Evolutionary conservation across 23 tunicate genomes (phyloP), one percentile per base, ranked within the genome.

Genomic region (Phallusia fumigata): DNA sequence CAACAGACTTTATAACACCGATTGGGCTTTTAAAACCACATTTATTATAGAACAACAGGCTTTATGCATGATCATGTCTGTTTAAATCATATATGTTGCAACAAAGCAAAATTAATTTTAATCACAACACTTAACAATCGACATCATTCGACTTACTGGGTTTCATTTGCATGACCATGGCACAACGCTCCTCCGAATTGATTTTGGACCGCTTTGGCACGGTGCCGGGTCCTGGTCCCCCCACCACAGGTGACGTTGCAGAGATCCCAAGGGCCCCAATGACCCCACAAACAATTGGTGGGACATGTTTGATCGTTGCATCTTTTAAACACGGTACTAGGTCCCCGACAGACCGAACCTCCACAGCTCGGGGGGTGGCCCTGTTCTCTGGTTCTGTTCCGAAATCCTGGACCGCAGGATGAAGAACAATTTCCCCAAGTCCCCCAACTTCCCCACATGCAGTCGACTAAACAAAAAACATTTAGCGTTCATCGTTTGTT

Each of bases 261-360:
- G 1, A 1, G 28, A 13, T 58, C 69, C 69, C 69, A 58, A 5
- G 26, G 28, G 69, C 69, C 16, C 69, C 69, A 58, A 40, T 40
- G 47, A 40, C 47, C 47, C 47, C 47, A 40, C 3, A 24, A 2
- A 13, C 69, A 58, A 21, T 21, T 5, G 8, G 13, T 24, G 28
- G 69, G 69, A 24, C 69, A 58, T 22, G 15, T 8, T 16, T 58
- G 11, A 1, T 1, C 28, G 69, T 1, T 1, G 69, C 69, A 58
- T 21, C 26, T 24, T 58, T 58, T 24, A 24, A 40, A 40, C 6
- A 44, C 74, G 24, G 73, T 24, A n/a, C 65, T 40, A 34, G 69
- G 22, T 0, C 87, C 87, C 11, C 8, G 33, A 3, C 87, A 84
- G 19, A 28, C 33, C 11, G 19, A 18, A 0, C 87, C 87, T 18